Evolutionary conservation across 2,113 vertebrate species (phyloP).

Genomic region (Onychostruthus taczanowskii): DNA sequence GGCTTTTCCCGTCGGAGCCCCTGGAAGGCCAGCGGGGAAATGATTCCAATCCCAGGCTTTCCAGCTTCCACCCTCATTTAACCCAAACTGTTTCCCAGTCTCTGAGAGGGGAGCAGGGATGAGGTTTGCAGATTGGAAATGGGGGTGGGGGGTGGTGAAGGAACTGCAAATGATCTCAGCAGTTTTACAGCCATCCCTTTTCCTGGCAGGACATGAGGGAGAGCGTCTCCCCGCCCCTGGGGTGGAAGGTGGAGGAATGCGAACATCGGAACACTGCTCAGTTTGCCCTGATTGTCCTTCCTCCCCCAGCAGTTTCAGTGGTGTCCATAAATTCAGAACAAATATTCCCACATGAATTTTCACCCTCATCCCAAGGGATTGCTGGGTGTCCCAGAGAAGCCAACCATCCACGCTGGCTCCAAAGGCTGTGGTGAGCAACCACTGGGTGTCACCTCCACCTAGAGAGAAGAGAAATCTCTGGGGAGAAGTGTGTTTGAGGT

Average conservation of each 20-base stretch:
- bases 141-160: not conserved
- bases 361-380: not conserved
- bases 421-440: not conserved
- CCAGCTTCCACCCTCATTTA: slow-evolving; percentile 69
- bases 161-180: slow-evolving; percentile 49
- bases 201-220: slow-evolving; percentile 50
- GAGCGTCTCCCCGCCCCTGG: not conserved
- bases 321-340: not conserved
- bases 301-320: not conserved
- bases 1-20: not conserved
- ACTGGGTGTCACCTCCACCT: not conserved
- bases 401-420: not conserved
- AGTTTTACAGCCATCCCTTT: slow-evolving; percentile 21
- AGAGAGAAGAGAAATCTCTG: not conserved
- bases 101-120: slow-evolving; percentile 62
- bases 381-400: not conserved
- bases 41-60: slow-evolving; percentile 57
- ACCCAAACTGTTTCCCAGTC: slow-evolving; percentile 71
- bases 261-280: not conserved
- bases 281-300: slow-evolving; percentile 3
- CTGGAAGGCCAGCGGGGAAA: not conserved
- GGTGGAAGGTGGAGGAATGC: slow-evolving; percentile 5
- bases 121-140: slow-evolving; percentile 71
- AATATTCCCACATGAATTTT: not conserved
- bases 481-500: not conserved